Base-by-base conservation (phyloP, 2,113 vertebrate genomes). In the Daboia siamensis region DNA sequence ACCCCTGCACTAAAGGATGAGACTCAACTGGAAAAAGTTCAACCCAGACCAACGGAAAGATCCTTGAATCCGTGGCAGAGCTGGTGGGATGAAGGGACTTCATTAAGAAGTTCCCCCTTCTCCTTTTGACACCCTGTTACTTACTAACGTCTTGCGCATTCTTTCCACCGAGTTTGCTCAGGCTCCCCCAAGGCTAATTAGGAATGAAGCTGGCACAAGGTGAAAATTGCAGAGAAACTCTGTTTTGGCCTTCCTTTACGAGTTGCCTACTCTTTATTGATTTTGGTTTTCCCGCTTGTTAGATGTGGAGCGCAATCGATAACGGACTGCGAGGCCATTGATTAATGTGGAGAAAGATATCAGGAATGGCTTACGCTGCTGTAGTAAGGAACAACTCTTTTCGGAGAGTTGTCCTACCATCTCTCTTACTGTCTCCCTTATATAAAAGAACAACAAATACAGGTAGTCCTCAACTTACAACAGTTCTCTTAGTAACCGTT, bases 261-360 rank as follows among this genome's bases (percentile, higher is more conserved):
- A 80, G 90, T 94, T 95, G 92, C 90, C 94, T 80, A 92, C 46
- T 94, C 59, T 90, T 86, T 92, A 93, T 95, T 61, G 92, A 95
- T 96, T 95, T 93, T 90, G 17, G 23, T 51, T 94, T 93, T 91
- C 74, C 69, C 87, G 94, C 86, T 52, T 95, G 90, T 96, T 96
- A 91, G 94, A 94, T 29, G 90, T 69, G 24, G 91, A 85, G 91
- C 91, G 5, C 13, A 17, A 91, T 94, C 86, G 90, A 46, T 96
- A 95, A 95, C 92, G 90, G 94, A 91, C 90, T 95, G 94, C 91
- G 90, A 93, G 92, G 94, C 89, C 91, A 52, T 95, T 96, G 96
- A 95, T 95, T 95, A 95, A 95, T 94, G 94, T 91, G 46, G 51
- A 93, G 89, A 87, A 93, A 94, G 94, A 91, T 93, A 90, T 94